Evolutionary conservation across 92 coral and sea anemone species (phyloP), one percentile per base, ranked within the genome.

Genomic region (Desmophyllum pertusum): DNA sequence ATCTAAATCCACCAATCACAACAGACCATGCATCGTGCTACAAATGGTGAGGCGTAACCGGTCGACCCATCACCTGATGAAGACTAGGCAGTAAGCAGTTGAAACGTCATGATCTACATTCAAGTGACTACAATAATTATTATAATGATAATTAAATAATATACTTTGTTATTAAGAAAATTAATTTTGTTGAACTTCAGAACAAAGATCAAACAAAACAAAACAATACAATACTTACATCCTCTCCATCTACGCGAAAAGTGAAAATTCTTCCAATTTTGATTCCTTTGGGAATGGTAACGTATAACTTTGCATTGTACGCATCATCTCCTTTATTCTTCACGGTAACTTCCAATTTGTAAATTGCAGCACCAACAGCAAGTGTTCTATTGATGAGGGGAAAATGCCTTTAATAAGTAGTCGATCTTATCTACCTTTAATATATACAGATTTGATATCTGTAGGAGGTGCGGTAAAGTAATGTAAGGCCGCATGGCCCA

Each of bases 321-420:
- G 98, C 98, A 33, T 88, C 89, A 33, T 93, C 95, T 29, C 91
- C 95, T 17, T 71, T 59, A 65, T 93, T 93, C 71, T 73, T 62
- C 31, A 93, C 84, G 10, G 84, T 76, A 4, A 91, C 80, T 11
- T 91, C 84, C 52, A 93, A 75, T 30, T 42, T 31, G 27, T 88
- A 81, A 36, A 48, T 76, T 70, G 72, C 46, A 29, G 86, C 89
- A 59, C 94, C 93, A 42, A 93, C 98, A 36, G 98, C 91, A 40
- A 93, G 90, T 6, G 92, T 93, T 72, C 98, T 93, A 62, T 37
- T 53, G 15, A 21, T 57, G 61, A 83, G 14, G 38, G 65, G 11
- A 59, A 59, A 59, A 59, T 8, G 1, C 15, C 25, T 25, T 55
- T 7, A n/a, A n/a, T n/a, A n/a, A 25, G 35, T 2, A 48, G 15